Evolutionary conservation across 2,113 vertebrate species (phyloP).

Genomic region (Serilophus lunatus): DNA sequence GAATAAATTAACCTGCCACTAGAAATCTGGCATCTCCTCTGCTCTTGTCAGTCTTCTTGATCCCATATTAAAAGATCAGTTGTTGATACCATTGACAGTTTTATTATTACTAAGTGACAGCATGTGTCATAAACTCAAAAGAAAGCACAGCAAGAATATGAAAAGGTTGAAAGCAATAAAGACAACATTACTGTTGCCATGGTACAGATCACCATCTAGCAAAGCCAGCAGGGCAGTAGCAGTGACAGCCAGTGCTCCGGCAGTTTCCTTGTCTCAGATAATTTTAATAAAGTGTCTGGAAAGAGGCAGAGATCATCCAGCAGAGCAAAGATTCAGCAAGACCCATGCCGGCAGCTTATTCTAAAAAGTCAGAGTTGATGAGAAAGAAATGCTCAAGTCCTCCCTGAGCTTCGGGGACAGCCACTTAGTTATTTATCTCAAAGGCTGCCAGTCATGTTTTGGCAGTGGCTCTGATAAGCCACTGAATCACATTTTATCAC

Average conservation of each 20-base stretch:
- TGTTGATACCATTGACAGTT: not conserved
- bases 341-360: accelerated
- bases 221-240: not conserved
- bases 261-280: not conserved
- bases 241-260: not conserved
- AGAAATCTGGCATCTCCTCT: not conserved
- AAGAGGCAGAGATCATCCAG: not conserved
- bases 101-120: constrained; percentile 24
- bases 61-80: not conserved
- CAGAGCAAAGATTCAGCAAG: not conserved
- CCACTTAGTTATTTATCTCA: not conserved
- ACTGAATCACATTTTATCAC: not conserved
- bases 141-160: not conserved
- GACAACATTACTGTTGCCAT: not conserved
- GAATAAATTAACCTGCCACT: not conserved
- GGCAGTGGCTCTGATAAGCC: not conserved
- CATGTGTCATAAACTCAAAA: constrained; percentile 12
- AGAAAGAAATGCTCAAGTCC: not conserved
- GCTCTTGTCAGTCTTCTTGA: not conserved
- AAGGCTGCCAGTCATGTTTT: not conserved
- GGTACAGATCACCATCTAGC: not conserved
- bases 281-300: not conserved
- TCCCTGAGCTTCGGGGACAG: not conserved
- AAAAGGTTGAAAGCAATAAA: constrained; percentile 21
- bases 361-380: not conserved